Evolutionary conservation across 2,797 vertebrate species (phyloP).

Genomic region (Mormyrus hasselquistii): DNA sequence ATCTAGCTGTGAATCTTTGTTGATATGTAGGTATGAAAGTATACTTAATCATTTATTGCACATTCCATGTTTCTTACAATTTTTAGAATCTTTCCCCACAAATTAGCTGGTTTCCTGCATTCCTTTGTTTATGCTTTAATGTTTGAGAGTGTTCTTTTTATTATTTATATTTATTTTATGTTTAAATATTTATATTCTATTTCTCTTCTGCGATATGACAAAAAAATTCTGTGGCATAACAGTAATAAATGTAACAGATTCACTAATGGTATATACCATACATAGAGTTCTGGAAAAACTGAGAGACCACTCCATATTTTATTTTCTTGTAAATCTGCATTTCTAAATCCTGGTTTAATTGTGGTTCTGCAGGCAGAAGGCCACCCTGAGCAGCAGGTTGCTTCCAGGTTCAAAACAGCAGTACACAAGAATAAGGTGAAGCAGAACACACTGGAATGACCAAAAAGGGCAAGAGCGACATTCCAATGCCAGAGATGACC

Average conservation of each 20-base stretch:
- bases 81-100: neutral
- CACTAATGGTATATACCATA: neutral
- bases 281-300: too few species aligned
- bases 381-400: too few species aligned
- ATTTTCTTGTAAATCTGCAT: too few species aligned
- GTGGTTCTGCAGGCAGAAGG: too few species aligned
- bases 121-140: neutral
- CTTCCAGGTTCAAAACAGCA: too few species aligned
- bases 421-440: too few species aligned
- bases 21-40: neutral
- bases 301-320: too few species aligned
- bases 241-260: neutral
- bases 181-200: neutral
- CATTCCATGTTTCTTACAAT: neutral
- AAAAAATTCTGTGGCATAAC: neutral
- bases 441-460: too few species aligned
- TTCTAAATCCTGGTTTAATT: too few species aligned
- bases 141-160: neutral
- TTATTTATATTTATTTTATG: neutral
- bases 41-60: neutral
- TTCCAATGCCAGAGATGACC: too few species aligned
- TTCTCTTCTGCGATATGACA: neutral
- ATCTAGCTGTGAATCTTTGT: neutral
- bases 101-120: neutral
- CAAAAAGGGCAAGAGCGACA: too few species aligned